Base-by-base conservation (phyloP, 1,140 invertebrate genomes). In the Drosophila burlai region DNA sequence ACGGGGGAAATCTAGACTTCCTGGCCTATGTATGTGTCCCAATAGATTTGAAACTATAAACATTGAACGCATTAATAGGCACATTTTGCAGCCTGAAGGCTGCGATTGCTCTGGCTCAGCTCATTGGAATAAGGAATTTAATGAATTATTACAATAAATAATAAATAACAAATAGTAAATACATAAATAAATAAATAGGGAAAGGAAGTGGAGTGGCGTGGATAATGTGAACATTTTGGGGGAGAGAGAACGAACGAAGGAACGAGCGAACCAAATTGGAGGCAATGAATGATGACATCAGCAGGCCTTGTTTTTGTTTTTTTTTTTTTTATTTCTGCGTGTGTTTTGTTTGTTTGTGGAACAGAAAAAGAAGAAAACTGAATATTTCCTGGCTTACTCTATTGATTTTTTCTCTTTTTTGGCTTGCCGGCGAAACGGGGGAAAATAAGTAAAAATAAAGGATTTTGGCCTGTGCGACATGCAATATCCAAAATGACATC, bases 231-330 rank as follows among this genome's bases (percentile, higher is more conserved):
- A 24, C 15, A 34, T 21, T 26, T 7, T 34, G 24, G 47, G 7
- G 15, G 13, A 26, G 46, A 49, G 21, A 50, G 21, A 52, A 52
- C n/a, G 49, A 66, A 34, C 1, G 8, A 18, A 64, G 8, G 18
- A 64, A 34, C 16, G 18, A 40, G 13, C 11, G 2, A 36, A 36
- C 45, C 46, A 36, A 69, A 54, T 54, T 55, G 47, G 10, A 67
- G 67, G 40, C 67, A 57, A 71, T 67, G 63, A 65, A 67, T 71
- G 67, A 71, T 43, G 67, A 68, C 67, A 54, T 71, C 67, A 67
- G 40, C 67, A 29, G 49, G 50, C 50, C 40, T 55, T 18, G 34
- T 57, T 24, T 34, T 52, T 34, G 29, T n/a, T 2, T 31, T 7
- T 31, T 11, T 6, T n/a, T n/a, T n/a, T 26, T 26, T 26, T 26